Base-by-base conservation (phyloP, 2,113 vertebrate species). In the Chrysemys picta region DNA sequence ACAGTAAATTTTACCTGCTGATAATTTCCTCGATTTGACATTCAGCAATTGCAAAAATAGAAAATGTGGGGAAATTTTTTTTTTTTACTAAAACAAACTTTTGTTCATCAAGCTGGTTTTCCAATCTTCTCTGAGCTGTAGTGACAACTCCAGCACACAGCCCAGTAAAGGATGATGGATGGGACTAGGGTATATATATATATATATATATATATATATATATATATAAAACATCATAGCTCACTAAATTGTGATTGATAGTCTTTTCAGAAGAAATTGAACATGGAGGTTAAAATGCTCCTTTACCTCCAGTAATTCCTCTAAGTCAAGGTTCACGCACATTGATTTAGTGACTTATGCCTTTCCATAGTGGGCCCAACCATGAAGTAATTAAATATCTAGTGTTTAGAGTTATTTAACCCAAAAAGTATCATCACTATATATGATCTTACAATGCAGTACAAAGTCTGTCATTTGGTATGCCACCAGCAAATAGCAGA, bases 371-470 rank as follows among this genome's bases (percentile, higher is more conserved):
- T 62, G n/a, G 35, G 16, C 87, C 17, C 54, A 72, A 72, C n/a
- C 65, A 72, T 38, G n/a, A 72, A 89, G 11, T 72, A 94, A 90
- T 87, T 94, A 79, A 87, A 50, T 82, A 87, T 45, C 84, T 95
- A 80, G 38, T 90, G 12, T 76, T 96, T 35, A 84, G 19, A 21
- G 13, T 89, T 79, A 85, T 85, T 93, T 80, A 92, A 90, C 4
- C 10, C 38, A 65, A 59, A 35, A 47, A 50, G 4, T 82, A 42
- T 80, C 93, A 79, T 69, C 8, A 42, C 82, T 72, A 54, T 16
- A 12, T 0, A 0, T 85, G 6, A 31, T 50, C 21, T 7, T 78
- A 47, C 88, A n/a, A 22, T 2, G 7, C 35, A 27, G 12, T 47
- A 45, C 75, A 47, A 16, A 78, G 38, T 25, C 6, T 80, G 82